These are phyloP conservation scores for Icerya purchasi DNA, from an alignment of 2,888 invertebrate genomes.

Conservation along the genomic window DNA sequence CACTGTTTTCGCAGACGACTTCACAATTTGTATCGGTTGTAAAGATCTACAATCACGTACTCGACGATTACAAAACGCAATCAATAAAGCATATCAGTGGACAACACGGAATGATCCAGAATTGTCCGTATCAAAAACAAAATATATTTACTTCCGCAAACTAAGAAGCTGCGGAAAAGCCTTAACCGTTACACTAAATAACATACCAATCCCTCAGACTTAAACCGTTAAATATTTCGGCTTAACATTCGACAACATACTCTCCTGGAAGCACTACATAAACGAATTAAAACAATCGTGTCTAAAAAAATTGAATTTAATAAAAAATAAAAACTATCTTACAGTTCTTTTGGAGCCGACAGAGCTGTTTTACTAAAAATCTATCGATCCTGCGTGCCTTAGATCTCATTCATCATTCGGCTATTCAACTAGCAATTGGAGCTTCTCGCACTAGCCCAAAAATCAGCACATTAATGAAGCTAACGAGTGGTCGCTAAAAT, in stretches of 20 bases:
- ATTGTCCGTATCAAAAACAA: background rate
- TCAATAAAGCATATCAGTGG: background rate
- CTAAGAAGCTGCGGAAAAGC: background rate
- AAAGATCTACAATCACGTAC: background rate
- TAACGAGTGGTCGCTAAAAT: too few species aligned
- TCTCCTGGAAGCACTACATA: background rate
- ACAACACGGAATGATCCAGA: background rate
- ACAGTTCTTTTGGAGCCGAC: background rate
- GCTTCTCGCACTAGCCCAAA: too few species aligned
- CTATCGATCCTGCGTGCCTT: too few species aligned
- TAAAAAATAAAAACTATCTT: background rate
- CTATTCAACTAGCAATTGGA: too few species aligned
- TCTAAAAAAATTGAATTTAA: background rate
- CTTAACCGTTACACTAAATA: background rate
- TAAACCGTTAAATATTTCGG: background rate
- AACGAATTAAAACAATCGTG: background rate
- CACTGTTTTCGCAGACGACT: background rate
- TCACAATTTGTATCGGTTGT: background rate
- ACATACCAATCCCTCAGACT: background rate
- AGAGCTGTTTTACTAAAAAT: background rate
- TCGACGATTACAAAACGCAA: background rate
- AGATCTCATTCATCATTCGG: too few species aligned
- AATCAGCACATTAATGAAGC: too few species aligned
- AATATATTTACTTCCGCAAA: background rate
- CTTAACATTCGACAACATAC: background rate